These are phyloP conservation scores for Mesocricetus auratus DNA, from an alignment of 2,113 vertebrate genomes.

Conservation along the genomic window DNA sequence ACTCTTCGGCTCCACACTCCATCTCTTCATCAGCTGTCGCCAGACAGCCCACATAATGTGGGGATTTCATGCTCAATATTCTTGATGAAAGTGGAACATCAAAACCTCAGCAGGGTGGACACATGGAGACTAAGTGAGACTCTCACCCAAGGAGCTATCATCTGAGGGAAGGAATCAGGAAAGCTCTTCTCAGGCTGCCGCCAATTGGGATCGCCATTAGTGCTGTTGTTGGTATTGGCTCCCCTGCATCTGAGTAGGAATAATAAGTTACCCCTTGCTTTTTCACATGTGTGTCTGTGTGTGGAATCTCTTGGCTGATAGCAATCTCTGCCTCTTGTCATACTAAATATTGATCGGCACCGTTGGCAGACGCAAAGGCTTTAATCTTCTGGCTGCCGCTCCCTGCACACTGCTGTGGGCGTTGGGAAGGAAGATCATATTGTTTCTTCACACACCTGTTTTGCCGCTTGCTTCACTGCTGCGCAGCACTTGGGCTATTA, in stretches of 20 bases:
- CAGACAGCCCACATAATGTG: constrained; percentile 80
- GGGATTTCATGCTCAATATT: constrained; percentile 87
- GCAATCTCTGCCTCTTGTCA: constrained; percentile 78
- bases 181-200: constrained; percentile 60
- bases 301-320: constrained; percentile 73
- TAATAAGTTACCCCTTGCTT: constrained; percentile 71
- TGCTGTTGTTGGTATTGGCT: constrained; percentile 60
- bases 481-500: constrained; percentile 47
- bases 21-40: constrained; percentile 79
- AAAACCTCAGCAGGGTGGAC: constrained; percentile 85
- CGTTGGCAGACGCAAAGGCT: constrained; percentile 67
- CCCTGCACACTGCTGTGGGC: accelerated
- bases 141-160: constrained; percentile 78
- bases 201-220: constrained; percentile 54
- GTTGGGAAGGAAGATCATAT: constrained; percentile 16
- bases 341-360: constrained; percentile 83
- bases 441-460: constrained; percentile 68
- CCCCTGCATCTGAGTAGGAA: constrained; percentile 68
- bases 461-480: constrained; percentile 24
- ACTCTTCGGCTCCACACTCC: constrained; percentile 36
- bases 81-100: constrained; percentile 83
- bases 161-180: constrained; percentile 73
- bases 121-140: constrained; percentile 77
- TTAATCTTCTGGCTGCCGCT: constrained; percentile 76
- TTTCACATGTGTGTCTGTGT: background rate